A percentile compares a stretch with the other conserved stretches of the same genome.
Evolutionary conservation across 1,140 invertebrate species (phyloP).

Genomic region (Tigriopus japonicus): DNA sequence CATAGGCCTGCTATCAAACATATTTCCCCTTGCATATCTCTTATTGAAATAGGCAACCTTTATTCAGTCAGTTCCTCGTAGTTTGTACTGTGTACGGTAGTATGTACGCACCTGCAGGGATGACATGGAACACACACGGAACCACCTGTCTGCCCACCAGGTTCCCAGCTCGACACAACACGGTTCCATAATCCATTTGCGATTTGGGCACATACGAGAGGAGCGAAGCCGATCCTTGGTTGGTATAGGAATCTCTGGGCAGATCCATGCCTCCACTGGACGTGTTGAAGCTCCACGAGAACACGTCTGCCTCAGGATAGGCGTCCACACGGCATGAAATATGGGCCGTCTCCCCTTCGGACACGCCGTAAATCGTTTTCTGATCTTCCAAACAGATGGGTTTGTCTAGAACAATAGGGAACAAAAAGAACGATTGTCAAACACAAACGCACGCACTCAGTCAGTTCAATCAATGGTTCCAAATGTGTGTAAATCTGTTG

Average conservation of each 20-base stretch:
- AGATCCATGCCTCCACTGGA: constrained; percentile 57
- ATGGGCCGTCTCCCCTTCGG: constrained; percentile 19
- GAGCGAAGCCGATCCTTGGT: constrained; percentile 34
- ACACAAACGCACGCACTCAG: no score
- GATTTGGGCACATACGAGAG: constrained; percentile 20
- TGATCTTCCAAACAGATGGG: constrained; percentile 18
- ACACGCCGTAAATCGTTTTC: constrained; percentile 17
- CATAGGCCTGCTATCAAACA: no score
- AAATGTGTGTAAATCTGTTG: no score
- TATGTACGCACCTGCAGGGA: constrained; percentile 58
- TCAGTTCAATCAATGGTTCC: no score
- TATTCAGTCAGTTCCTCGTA: no score
- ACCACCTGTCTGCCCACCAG: constrained; percentile 48
- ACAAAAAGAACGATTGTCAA: no score
- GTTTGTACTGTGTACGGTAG: no score
- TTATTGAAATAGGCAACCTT: no score
- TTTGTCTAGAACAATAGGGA: constrained; percentile 14
- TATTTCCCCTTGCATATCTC: no score
- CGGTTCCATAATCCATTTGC: constrained; percentile 23
- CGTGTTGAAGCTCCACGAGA: constrained; percentile 80
- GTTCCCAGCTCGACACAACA: constrained; percentile 51
- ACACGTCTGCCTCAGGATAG: constrained; percentile 38
- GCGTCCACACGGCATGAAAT: constrained; percentile 19
- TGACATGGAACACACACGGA: constrained; percentile 60
- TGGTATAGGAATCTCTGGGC: constrained; percentile 30